Evolutionary conservation across 1,140 invertebrate genomes (phyloP), one percentile per base, ranked within the genome.

Genomic region (Trissolcus basalis): DNA sequence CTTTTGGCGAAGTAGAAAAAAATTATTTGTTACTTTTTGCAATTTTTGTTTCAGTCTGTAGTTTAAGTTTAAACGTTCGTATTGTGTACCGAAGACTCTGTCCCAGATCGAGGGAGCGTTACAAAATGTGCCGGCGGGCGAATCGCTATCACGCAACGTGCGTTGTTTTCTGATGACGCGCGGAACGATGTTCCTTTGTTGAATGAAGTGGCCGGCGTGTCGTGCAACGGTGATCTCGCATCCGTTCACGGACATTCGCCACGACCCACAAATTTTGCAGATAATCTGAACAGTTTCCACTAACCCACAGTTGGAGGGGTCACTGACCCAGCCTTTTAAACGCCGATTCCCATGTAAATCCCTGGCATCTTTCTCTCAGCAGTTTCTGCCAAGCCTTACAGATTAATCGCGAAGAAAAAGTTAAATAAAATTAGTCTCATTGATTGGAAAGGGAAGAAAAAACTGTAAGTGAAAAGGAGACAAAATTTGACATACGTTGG

Each of bases 191-290:
- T 51, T 68, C 56, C 32, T 54, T 67, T 47, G 56, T 39, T 15
- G 45, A 47, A 8, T 27, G 15, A 36, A 54, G 60, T 53, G 14
- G 56, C 39, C 49, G 43, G 55, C 56, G 13, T 15, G 51, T 70
- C 51, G 44, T 58, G 67, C 67, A 70, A 70, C 67, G 67, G 67
- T 70, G 58, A 44, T 49, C 45, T 16, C 5, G 33, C 33, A 64
- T 64, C 50, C 60, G 60, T 27, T 65, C 50, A 35, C 63, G 53
- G 63, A 65, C 63, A 43, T 8, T 43, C 36, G 59, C 19, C 48
- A 54, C 33, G 43, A 44, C 15, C 63, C 47, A 67, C 36, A 67
- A 58, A 50, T 56, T 50, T 39, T 27, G 14, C 11, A 11, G 43
- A 48, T 43, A 15, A 43, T 54, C 49, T 8, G 48, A 35, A 74